Percentiles rank a stretch among this genome's conserved stretches.
Conservation (phyloP, 2,888 invertebrate species). For the Lithosia quadra region DNA sequence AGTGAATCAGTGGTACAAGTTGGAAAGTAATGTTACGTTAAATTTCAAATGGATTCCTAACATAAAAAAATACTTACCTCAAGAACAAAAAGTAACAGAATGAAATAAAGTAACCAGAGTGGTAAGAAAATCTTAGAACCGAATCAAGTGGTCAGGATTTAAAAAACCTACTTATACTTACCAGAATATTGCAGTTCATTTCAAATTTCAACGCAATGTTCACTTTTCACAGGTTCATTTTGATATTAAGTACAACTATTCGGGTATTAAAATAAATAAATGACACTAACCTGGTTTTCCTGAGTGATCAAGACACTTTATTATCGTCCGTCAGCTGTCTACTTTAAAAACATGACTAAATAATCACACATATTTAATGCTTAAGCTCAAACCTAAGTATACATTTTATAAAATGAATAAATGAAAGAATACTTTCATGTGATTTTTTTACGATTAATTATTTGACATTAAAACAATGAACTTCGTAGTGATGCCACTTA, state of each 20-base stretch:
- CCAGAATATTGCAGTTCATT: background rate
- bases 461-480: conserved; percentile 15
- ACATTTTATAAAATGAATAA: background rate
- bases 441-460: conserved; percentile 22
- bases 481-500: background rate
- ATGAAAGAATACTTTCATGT: conserved; percentile 23
- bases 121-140: background rate
- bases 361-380: conserved; percentile 28
- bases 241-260: background rate
- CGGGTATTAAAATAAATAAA: conserved; percentile 14
- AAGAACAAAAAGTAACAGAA: too few species aligned
- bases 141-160: background rate
- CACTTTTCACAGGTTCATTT: too few species aligned
- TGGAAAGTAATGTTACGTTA: too few species aligned
- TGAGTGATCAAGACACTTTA: conserved; percentile 39
- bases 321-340: conserved; percentile 47
- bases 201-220: background rate
- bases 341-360: conserved; percentile 23
- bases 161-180: background rate
- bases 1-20: too few species aligned
- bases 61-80: too few species aligned
- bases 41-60: too few species aligned
- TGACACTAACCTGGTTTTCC: conserved; percentile 63
- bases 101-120: too few species aligned
- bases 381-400: conserved; percentile 6